A percentile compares a stretch with the other conserved stretches of the same genome.
Conservation (phyloP, 2,797 vertebrate species). For the Ispidina lecontei region DNA sequence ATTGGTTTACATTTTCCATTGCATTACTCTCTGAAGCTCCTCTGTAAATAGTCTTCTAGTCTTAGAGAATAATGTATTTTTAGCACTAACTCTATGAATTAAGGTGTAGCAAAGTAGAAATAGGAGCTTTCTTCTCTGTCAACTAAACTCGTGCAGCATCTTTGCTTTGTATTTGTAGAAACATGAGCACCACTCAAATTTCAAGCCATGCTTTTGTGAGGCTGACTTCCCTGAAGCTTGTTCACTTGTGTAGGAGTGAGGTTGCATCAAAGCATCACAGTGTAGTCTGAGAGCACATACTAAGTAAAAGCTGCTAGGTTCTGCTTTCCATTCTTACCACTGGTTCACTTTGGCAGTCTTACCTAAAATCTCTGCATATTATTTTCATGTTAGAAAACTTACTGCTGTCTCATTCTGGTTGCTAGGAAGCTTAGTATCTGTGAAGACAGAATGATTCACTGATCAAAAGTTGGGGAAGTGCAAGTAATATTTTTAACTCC, state of each 20-base stretch:
- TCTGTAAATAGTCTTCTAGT: background rate
- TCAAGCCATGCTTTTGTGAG: background rate
- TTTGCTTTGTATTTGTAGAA: background rate
- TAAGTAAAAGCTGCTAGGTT: background rate
- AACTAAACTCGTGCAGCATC: fast-evolving
- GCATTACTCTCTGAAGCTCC: background rate
- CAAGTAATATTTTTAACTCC: background rate
- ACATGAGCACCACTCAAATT: background rate
- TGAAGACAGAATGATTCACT: background rate
- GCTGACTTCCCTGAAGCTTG: background rate
- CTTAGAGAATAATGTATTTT: background rate
- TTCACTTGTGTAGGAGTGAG: background rate
- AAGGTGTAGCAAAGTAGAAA: background rate
- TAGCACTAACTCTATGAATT: background rate
- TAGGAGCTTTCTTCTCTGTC: background rate
- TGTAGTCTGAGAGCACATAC: fast-evolving
- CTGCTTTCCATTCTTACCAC: background rate
- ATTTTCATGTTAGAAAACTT: background rate
- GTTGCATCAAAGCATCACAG: fast-evolving
- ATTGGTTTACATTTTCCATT: background rate
- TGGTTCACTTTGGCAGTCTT: background rate
- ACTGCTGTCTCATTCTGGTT: background rate
- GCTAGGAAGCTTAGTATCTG: background rate
- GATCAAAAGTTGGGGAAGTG: background rate
- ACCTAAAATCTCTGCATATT: background rate